Percentiles rank a stretch among this genome's conserved stretches.
Conservation (phyloP, 2,113 vertebrate species). For the Panthera leo region DNA sequence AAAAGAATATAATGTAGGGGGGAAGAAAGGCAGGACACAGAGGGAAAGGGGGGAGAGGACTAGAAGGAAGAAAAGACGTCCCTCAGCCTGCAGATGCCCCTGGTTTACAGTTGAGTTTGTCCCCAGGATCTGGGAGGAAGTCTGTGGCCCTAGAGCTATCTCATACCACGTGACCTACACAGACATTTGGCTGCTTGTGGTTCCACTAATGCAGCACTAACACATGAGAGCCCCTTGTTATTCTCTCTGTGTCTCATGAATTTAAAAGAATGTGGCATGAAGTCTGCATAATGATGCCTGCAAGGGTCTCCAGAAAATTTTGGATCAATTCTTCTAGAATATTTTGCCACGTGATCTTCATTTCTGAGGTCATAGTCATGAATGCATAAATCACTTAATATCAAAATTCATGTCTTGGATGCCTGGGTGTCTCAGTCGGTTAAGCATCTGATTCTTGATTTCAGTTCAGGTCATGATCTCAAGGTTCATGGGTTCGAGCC, state of each 20-base stretch:
- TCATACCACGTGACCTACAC: neutral
- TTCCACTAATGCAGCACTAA: neutral
- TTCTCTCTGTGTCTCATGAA: neutral
- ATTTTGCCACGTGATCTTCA: neutral
- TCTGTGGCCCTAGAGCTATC: neutral
- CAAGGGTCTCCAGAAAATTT: neutral
- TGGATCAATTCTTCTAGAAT: neutral
- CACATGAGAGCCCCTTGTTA: neutral
- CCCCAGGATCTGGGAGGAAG: neutral
- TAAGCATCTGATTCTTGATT: too few species aligned
- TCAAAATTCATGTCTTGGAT: neutral
- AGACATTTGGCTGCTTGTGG: too few species aligned
- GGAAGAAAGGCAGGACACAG: neutral
- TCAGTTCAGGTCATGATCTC: too few species aligned
- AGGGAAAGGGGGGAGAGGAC: neutral
- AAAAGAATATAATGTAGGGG: neutral
- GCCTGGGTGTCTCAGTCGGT: too few species aligned
- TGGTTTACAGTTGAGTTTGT: neutral
- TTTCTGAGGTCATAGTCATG: neutral
- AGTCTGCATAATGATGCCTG: neutral
- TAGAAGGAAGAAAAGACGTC: neutral
- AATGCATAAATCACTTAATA: neutral
- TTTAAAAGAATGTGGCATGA: neutral
- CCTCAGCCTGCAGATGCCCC: too few species aligned
- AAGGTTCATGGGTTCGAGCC: too few species aligned